These are phyloP conservation scores for Platichthys stellatus DNA, from an alignment of 2,113 vertebrate species.

Conservation along the genomic window DNA sequence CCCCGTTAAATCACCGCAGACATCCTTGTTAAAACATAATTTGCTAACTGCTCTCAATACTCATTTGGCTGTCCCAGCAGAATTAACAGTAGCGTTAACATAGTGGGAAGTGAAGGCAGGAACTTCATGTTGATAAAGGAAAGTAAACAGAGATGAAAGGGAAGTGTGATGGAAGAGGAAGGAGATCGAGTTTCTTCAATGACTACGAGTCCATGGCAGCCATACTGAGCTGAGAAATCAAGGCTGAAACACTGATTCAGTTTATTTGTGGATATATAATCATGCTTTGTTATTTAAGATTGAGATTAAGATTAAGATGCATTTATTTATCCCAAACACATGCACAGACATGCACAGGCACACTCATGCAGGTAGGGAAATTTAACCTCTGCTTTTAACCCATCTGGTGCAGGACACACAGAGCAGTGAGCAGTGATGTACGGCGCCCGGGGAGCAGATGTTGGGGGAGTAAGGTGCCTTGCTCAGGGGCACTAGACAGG, in stretches of 20 bases:
- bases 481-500: too few species aligned
- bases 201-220: not conserved
- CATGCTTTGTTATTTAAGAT: not conserved
- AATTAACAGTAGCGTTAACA: conserved; percentile 51
- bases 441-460: too few species aligned
- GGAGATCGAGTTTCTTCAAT: not conserved
- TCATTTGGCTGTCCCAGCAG: conserved; percentile 53
- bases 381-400: too few species aligned
- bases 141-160: conserved; percentile 22
- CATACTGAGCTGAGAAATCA: not conserved
- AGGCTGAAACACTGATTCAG: not conserved
- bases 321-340: too few species aligned
- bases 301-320: too few species aligned
- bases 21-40: conserved; percentile 70
- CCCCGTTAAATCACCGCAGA: conserved; percentile 64
- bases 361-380: too few species aligned
- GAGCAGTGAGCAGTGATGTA: too few species aligned
- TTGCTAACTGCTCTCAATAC: conserved; percentile 70
- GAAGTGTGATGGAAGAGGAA: not conserved
- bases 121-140: conserved; percentile 42
- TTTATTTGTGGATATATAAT: not conserved
- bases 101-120: conserved; percentile 50
- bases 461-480: too few species aligned
- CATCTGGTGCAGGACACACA: too few species aligned
- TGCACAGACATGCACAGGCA: too few species aligned